A percentile compares a stretch with the other conserved stretches of the same genome.
phyloP scores from a whole-genome alignment of 2,113 vertebrate genomes.

The Synodontis membranacea region DNA sequence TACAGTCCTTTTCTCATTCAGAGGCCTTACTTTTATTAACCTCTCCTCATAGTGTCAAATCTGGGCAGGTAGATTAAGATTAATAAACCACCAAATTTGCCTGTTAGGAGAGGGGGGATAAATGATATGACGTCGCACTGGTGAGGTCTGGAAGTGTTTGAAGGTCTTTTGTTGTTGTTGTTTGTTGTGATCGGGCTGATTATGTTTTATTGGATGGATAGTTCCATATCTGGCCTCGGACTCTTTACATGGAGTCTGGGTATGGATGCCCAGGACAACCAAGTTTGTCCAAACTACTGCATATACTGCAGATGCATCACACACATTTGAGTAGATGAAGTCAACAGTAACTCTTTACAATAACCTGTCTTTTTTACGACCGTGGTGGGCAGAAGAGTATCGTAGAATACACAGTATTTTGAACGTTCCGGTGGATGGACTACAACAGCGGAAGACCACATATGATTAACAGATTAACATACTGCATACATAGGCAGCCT shows the following conservation, averaged over 20 bases:
- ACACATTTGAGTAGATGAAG: background rate
- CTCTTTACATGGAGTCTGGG: background rate
- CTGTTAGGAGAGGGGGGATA: conserved; percentile 2
- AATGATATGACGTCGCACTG: background rate
- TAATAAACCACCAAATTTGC: conserved; percentile 16
- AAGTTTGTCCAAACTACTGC: background rate
- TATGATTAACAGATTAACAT: too few species aligned
- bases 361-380: background rate
- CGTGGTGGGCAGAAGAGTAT: background rate
- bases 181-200: background rate
- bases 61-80: conserved; percentile 4
- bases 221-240: conserved; percentile 13
- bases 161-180: background rate
- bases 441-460: background rate
- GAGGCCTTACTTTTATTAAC: conserved; percentile 49
- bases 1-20: conserved; percentile 31
- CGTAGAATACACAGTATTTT: background rate
- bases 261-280: background rate
- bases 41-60: conserved; percentile 20
- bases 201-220: background rate
- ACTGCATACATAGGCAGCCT: background rate
- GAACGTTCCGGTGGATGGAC: background rate
- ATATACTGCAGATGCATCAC: background rate
- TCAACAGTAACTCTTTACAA: background rate
- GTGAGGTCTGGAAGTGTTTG: background rate